Base-by-base conservation (phyloP, 2,113 vertebrate species). In the Lichenostomus cassidix region DNA sequence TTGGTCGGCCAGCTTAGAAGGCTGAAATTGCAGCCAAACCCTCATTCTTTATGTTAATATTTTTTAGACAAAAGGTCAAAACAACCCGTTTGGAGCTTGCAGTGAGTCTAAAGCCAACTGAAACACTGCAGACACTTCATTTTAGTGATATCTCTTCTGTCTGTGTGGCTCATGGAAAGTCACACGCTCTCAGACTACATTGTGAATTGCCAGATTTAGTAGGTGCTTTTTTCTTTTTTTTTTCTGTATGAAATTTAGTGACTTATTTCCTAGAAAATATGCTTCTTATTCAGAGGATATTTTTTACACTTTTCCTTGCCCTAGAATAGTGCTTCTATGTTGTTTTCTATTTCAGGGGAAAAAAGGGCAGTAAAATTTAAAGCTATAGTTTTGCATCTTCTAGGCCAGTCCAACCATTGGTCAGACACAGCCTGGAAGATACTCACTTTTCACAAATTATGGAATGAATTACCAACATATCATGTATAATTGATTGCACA, bases 1-100 rank as follows among this genome's bases (percentile, higher is more conserved):
- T 77, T 52, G 50, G 87, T 92, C 7, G 0, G 82, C 89, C 82
- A 82, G 82, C 52, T 76, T 90, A 70, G 85, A 78, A 85, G 87
- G 76, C 87, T 82, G 58, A 89, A 91, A 80, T 42, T 67, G 63
- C 65, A 94, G 91, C 86, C 82, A 94, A 92, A 33, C 16, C 25
- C 63, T 49, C 15, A 33, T 39, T 56, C 71, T 85, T 93, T 89
- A 81, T 93, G 62, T 83, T 90, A 94, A 49, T 89, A 79, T 63
- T 89, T 91, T 63, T 80, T 80, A 65, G 68, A 65, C 63, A 83
- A 70, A 91, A 92, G 71, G 90, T 87, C 88, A 82, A 91, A 93
- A 70, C 42, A 55, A 78, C 37, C 55, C 33, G 2, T 92, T 85
- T 75, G 0, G 19, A 90, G 63, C 68, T 78, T 79, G 37, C 68